Evolutionary conservation across 2,113 vertebrate genomes (phyloP), one percentile per base, ranked within the genome.

Genomic region (Cottus gobio): DNA sequence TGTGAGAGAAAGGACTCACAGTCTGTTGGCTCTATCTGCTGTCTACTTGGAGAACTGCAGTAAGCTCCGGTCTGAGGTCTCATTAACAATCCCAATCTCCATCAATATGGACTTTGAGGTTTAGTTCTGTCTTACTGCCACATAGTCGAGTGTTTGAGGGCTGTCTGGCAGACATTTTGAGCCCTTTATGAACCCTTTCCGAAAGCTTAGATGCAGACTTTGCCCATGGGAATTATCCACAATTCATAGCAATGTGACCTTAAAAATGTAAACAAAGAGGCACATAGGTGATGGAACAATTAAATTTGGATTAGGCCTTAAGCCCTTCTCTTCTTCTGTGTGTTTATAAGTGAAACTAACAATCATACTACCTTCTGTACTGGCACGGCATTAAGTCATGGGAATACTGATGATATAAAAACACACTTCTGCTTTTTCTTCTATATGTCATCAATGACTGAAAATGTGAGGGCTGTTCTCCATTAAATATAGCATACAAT

Each of bases 21-120:
- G 54, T 36, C 60, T 37, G 12, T 57, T 62, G n/a, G 60, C 79
- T 56, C 80, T 9, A 64, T 24, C 85, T 87, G 57, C 76, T 87
- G 77, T 73, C 56, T 28, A 22, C 15, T 44, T 36, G 22, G 26
- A 66, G 65, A 73, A 83, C 58, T 73, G 60, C 81, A 80, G 5
- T 12, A 4, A 48, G 1, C 13, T 9, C 2, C 11, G 28, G 28
- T 15, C 26, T 50, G 48, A 65, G 16, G 2, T 68, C 56, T 44
- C 42, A 15, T 44, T 44, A 44, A 13, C 34, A 5, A 34, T 34
- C 3, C 34, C 34, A 34, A 5, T 34, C 34, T 34, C 34, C 34
- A 34, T 5, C 34, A 3, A 6, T 34, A 34, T 34, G 34, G 34
- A 34, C 34, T 34, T 34, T 34, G 34, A 34, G 34, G 34, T 34